Base-by-base conservation (phyloP, 2,113 vertebrate genomes). In the Crotalus horridus region DNA sequence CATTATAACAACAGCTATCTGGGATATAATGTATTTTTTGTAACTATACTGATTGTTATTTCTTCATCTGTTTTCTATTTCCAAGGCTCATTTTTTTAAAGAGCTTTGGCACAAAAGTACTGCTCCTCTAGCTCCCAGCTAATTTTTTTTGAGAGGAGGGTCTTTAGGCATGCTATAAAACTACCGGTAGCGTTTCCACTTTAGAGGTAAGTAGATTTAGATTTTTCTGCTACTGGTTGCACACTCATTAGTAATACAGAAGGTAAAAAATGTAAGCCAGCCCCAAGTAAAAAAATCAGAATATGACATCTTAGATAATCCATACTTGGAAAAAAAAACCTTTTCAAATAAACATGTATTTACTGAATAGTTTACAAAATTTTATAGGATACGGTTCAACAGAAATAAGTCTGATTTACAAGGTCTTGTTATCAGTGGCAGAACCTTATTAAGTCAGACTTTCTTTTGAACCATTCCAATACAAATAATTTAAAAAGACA, bases 401-500 rank as follows among this genome's bases (percentile, higher is more conserved):
- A 91, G 95, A 88, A 95, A 89, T 46, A 93, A 93, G 85, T 95
- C 85, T 89, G 86, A 91, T 43, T 94, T 91, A 93, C 90, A 1
- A 92, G 61, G 64, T 91, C 85, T 88, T 64, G 26, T 64, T 69
- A 69, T n/a, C 12, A 69, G 29, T 6, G 64, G 12, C 64, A 69
- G 29, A 69, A 33, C 12, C 64, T 33, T n/a, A 6, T 69, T 15
- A 69, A n/a, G n/a, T 69, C 56, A 58, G 56, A 58, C 64, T 69
- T 69, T 69, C 4, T 33, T 69, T 69, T 6, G 4, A 69, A 33
- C 29, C 29, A 69, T 33, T 33, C 56, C 92, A 2, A 10, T 23
- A 87, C 15, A 90, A n/a, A 59, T 39, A 23, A 90, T 51, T 58
- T 24, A 89, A n/a, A 55, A 33, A 92, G 89, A 87, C 91, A 94